These are phyloP conservation scores for Sicus ferrugineus DNA, from an alignment of 2,888 invertebrate genomes.

Conservation along the genomic window DNA sequence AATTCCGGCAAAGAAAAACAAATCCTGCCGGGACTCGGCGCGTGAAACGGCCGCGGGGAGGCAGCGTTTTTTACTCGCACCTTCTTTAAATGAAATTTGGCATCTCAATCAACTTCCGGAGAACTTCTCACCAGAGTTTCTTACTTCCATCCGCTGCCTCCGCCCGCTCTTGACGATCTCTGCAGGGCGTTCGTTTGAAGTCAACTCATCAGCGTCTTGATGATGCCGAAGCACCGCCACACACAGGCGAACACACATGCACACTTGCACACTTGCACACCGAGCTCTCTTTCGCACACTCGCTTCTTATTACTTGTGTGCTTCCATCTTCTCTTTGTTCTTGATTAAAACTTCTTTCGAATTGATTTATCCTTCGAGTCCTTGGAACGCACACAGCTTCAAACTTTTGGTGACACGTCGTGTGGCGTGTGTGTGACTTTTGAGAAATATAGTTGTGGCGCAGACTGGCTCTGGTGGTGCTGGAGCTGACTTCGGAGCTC, in stretches of 20 bases:
- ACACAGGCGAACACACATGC: slow-evolving; percentile 13
- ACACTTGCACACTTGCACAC: neutral
- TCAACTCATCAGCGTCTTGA: slow-evolving; percentile 19
- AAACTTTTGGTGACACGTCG: neutral
- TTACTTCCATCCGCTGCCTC: neutral
- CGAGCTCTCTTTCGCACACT: neutral
- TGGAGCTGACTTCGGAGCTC: no score
- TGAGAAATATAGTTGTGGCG: neutral
- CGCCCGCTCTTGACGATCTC: neutral
- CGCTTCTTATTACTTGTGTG: neutral
- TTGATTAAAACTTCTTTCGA: slow-evolving; percentile 22
- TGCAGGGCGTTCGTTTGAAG: slow-evolving; percentile 5
- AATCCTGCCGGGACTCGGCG: neutral
- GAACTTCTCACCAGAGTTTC: neutral
- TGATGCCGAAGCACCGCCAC: slow-evolving; percentile 12
- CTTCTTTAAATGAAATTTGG: slow-evolving; percentile 29
- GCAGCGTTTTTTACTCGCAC: slow-evolving; percentile 12
- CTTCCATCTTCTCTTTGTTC: neutral
- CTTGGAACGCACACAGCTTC: slow-evolving; percentile 1
- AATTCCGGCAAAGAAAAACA: slow-evolving; percentile 20
- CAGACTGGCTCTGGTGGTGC: no score
- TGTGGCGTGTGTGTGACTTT: neutral
- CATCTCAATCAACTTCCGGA: slow-evolving; percentile 27
- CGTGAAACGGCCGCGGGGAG: neutral
- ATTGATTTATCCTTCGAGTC: slow-evolving; percentile 18